Conservation (phyloP, 2,113 vertebrate genomes). For the Potamarius usumacintae region DNA sequence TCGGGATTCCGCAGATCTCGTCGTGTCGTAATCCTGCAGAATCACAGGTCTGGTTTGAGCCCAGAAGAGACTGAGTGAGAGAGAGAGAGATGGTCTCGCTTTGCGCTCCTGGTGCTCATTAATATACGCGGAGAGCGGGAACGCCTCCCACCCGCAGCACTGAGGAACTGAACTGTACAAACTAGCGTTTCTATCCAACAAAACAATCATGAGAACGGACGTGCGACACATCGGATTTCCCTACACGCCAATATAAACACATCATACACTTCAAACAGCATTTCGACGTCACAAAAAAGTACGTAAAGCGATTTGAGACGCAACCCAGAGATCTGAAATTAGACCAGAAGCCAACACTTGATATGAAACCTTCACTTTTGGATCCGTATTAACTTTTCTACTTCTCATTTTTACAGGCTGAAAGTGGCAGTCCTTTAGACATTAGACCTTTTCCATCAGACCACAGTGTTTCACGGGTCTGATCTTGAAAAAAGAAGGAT, state of each 20-base stretch:
- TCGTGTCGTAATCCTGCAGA: constrained; percentile 12
- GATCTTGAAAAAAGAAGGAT: not conserved
- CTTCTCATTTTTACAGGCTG: not conserved
- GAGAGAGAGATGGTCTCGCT: constrained; percentile 27
- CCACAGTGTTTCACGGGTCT: not conserved
- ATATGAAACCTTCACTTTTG: not conserved
- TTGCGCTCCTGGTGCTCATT: constrained; percentile 49
- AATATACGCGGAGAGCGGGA: constrained; percentile 53
- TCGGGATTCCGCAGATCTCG: not conserved
- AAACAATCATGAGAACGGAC: constrained; percentile 51
- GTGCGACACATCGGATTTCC: constrained; percentile 58
- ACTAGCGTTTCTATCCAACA: constrained; percentile 44
- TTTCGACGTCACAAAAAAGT: not conserved
- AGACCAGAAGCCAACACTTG: not conserved
- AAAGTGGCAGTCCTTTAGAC: not conserved
- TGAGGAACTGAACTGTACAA: constrained; percentile 36
- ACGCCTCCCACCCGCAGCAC: constrained; percentile 53
- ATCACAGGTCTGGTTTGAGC: not conserved
- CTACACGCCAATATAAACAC: constrained; percentile 36
- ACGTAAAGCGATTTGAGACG: not conserved
- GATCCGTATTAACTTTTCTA: not conserved
- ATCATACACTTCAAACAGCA: not conserved
- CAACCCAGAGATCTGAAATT: not conserved
- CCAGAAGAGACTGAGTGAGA: constrained; percentile 7
- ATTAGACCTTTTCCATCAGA: not conserved